Evolutionary conservation across 2,113 vertebrate species (phyloP).

Genomic region (Clupea harengus): DNA sequence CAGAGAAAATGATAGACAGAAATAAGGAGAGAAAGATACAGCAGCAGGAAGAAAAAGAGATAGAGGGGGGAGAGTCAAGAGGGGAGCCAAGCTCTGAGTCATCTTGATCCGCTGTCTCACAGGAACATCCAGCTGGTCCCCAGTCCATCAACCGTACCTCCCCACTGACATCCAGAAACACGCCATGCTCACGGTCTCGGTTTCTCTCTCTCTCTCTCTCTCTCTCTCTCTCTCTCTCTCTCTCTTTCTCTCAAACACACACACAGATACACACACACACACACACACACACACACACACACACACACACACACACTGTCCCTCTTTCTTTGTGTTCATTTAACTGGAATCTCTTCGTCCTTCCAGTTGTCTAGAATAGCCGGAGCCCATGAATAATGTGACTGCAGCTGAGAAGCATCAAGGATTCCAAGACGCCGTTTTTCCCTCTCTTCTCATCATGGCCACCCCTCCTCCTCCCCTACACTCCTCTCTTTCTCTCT

Average conservation of each 20-base stretch:
- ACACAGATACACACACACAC: constrained; percentile 1
- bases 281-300: constrained; percentile 8
- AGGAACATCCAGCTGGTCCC: constrained; percentile 15
- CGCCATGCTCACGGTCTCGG: neutral
- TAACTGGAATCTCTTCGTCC: constrained; percentile 20
- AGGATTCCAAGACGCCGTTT: constrained; percentile 15
- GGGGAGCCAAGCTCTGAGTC: constrained; percentile 2
- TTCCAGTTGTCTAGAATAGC: constrained; percentile 2
- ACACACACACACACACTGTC: neutral
- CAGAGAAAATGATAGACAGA: neutral
- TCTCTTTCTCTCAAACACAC: neutral
- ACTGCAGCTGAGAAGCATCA: constrained; percentile 54
- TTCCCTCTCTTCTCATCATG: constrained; percentile 9
- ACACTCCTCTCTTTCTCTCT: constrained; percentile 22
- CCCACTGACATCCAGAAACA: constrained; percentile 9
- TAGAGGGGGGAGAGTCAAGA: neutral
- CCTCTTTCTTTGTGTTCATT: constrained; percentile 12
- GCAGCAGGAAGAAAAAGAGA: neutral
- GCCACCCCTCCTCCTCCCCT: constrained; percentile 2
- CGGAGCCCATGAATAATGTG: constrained; percentile 34
- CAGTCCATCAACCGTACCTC: constrained; percentile 10
- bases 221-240: neutral
- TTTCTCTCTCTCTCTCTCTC: constrained; percentile 10
- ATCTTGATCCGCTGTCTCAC: constrained; percentile 3
- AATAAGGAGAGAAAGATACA: neutral